phyloP scores from a whole-genome alignment of 2,797 vertebrate genomes.

The Salmo trutta region DNA sequence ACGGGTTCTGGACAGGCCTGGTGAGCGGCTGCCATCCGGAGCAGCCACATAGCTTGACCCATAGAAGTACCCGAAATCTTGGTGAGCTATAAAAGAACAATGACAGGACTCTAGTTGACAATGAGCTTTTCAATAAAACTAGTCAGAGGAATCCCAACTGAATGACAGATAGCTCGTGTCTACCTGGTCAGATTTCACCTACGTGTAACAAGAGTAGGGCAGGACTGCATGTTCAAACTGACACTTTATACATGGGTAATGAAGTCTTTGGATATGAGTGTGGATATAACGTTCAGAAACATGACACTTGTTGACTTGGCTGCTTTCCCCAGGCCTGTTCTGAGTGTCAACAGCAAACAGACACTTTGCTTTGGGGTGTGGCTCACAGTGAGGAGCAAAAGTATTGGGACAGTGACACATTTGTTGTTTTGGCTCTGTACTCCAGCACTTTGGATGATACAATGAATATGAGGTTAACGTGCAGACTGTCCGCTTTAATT shows the following conservation, averaged over 20 bases:
- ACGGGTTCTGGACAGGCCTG: conserved; percentile 79
- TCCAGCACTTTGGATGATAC: too few relatives aligned
- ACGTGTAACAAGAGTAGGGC: too few relatives aligned
- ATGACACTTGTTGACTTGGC: conserved; percentile 20
- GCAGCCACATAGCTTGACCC: conserved; percentile 94
- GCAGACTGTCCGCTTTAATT: too few relatives aligned
- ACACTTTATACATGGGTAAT: conserved; percentile 29
- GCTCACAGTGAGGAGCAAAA: not conserved
- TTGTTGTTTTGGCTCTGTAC: not conserved
- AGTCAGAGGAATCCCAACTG: not conserved
- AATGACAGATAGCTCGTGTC: not conserved
- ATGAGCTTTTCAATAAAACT: not conserved
- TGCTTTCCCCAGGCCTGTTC: not conserved
- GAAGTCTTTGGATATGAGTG: conserved; percentile 16
- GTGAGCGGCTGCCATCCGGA: conserved; percentile 88
- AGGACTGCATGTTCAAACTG: not conserved
- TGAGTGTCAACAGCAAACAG: not conserved
- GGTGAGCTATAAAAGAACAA: conserved; percentile 78
- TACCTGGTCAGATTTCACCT: not conserved
- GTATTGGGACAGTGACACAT: too few relatives aligned
- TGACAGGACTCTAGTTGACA: not conserved
- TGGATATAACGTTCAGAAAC: conserved; percentile 11
- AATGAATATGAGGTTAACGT: too few relatives aligned
- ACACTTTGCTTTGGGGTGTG: not conserved
- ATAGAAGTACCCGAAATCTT: conserved; percentile 93